A percentile compares a stretch with the other conserved stretches of the same genome.
These are phyloP conservation scores for Montipora efflorescens DNA, from an alignment of 64 coral and sea anemone species.

Conservation along the genomic window DNA sequence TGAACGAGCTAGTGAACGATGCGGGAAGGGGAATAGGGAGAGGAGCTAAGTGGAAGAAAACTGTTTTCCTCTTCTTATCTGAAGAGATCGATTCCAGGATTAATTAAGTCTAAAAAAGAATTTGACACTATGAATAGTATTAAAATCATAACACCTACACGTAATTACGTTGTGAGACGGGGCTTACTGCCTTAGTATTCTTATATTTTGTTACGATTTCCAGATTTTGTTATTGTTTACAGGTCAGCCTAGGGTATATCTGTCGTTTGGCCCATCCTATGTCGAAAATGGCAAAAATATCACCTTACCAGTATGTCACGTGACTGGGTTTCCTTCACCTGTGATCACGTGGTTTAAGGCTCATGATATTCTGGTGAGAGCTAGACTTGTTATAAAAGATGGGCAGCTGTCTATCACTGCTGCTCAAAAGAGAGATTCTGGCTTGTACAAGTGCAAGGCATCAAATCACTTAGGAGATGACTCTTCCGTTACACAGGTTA, in stretches of 20 bases:
- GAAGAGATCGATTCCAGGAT: no score
- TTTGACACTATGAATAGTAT: no score
- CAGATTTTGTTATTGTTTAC: background rate
- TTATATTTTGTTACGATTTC: no score
- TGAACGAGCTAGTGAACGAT: no score
- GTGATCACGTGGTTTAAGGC: constrained; percentile 63
- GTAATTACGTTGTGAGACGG: no score
- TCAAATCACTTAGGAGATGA: constrained; percentile 40
- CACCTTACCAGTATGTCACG: constrained; percentile 69
- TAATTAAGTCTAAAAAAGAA: no score
- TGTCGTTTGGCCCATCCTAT: constrained; percentile 52
- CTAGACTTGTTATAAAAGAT: background rate
- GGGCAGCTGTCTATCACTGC: constrained; percentile 2
- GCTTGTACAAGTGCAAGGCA: constrained; percentile 43
- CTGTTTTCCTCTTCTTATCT: no score
- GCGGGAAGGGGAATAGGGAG: no score
- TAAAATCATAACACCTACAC: no score
- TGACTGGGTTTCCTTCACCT: constrained; percentile 61
- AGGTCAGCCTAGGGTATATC: constrained; percentile 35
- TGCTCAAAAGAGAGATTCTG: constrained; percentile 50
- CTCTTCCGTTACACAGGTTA: background rate
- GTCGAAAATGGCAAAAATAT: constrained; percentile 56
- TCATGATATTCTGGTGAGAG: background rate
- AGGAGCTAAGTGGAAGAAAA: no score
- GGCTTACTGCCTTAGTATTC: no score